These are phyloP conservation scores for Mungos mungo DNA, from an alignment of 2,113 vertebrate species.

Conservation along the genomic window DNA sequence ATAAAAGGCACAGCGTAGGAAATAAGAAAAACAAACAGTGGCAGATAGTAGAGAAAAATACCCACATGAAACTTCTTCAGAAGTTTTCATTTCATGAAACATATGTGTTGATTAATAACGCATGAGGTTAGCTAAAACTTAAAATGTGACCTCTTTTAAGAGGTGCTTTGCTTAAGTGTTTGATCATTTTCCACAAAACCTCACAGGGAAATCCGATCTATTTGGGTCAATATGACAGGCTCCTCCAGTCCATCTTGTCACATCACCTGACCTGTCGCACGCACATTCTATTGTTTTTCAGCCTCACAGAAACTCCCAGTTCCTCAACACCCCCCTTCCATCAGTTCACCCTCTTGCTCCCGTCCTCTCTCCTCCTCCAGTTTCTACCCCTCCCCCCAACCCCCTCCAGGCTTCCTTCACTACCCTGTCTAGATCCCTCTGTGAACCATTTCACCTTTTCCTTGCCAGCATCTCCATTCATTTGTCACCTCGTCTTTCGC, in stretches of 20 bases:
- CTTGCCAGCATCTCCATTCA: background rate
- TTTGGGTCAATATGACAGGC: background rate
- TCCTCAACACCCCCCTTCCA: background rate
- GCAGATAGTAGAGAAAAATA: background rate
- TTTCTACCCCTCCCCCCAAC: background rate
- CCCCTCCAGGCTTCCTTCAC: background rate
- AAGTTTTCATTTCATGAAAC: conserved; percentile 32
- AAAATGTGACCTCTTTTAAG: background rate
- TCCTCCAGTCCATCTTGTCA: background rate
- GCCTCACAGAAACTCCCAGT: background rate
- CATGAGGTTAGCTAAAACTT: background rate
- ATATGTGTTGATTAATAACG: background rate
- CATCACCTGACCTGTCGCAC: background rate
- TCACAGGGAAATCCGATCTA: background rate
- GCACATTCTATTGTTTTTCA: background rate
- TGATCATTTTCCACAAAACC: conserved; percentile 25
- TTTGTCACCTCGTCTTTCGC: background rate
- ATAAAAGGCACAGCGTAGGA: background rate
- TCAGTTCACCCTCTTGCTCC: background rate
- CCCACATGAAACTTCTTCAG: background rate
- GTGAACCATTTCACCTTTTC: background rate
- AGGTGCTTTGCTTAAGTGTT: background rate
- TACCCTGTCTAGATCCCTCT: background rate
- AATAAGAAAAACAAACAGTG: background rate
- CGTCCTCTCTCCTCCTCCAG: background rate